These are phyloP conservation scores for Dendrocincla tyrannina DNA, from an alignment of 2,797 vertebrate genomes.

Conservation along the genomic window DNA sequence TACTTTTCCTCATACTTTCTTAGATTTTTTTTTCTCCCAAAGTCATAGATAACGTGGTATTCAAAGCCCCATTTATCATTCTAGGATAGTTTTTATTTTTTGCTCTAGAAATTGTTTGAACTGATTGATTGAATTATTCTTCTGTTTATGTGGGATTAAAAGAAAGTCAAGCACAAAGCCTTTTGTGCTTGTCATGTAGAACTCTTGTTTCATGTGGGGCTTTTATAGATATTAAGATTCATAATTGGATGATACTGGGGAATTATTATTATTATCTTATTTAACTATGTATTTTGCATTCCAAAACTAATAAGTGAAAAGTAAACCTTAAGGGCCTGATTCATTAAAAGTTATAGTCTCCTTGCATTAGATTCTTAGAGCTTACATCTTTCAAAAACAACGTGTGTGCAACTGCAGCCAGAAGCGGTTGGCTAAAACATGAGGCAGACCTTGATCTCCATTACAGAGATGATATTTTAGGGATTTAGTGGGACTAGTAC, in stretches of 20 bases:
- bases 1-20: conserved; percentile 29
- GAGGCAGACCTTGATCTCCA: background rate
- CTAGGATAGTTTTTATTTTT: conserved; percentile 42
- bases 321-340: conserved; percentile 32
- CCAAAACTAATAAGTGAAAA: conserved; percentile 14
- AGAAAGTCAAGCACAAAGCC: conserved; percentile 16
- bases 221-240: conserved; percentile 50
- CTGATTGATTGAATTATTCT: conserved; percentile 55
- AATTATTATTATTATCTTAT: conserved; percentile 7
- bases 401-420: background rate
- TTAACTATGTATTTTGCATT: conserved; percentile 43
- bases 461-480: background rate
- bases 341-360: conserved; percentile 38
- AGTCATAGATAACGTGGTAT: background rate
- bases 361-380: background rate
- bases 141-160: conserved; percentile 53
- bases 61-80: conserved; percentile 42
- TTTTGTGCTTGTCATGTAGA: conserved; percentile 40
- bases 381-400: background rate
- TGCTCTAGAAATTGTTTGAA: conserved; percentile 29
- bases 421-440: background rate
- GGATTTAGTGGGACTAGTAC: background rate
- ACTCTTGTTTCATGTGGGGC: background rate
- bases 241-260: conserved; percentile 28
- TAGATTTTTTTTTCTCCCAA: background rate